Percentiles rank a stretch among this genome's conserved stretches.
phyloP scores from a whole-genome alignment of 2,113 vertebrate species.

The Mus pahari region DNA sequence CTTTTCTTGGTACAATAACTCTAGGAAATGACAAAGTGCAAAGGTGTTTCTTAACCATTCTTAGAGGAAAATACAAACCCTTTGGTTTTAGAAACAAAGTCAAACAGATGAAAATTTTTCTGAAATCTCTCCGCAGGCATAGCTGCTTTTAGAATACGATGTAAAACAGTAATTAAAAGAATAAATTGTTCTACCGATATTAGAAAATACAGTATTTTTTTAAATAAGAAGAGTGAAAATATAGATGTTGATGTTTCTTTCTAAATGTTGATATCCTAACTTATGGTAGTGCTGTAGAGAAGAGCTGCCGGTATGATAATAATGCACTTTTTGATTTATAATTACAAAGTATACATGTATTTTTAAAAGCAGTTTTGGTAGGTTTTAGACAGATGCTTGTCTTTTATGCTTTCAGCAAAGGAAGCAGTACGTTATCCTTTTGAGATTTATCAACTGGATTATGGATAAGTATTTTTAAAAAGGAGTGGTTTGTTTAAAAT shows the following conservation, averaged over 20 bases:
- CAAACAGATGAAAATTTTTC: neutral
- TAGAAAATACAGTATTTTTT: constrained; percentile 47
- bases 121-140: neutral
- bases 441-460: neutral
- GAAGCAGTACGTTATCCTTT: neutral
- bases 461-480: neutral
- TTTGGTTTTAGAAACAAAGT: constrained; percentile 46
- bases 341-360: neutral
- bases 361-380: neutral
- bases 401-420: neutral
- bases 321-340: neutral
- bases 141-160: neutral
- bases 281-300: neutral
- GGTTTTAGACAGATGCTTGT: neutral
- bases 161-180: neutral
- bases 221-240: constrained; percentile 58
- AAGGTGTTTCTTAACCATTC: constrained; percentile 57
- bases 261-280: neutral
- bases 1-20: constrained; percentile 31
- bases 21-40: constrained; percentile 19
- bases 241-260: neutral
- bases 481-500: neutral
- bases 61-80: neutral
- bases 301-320: neutral
- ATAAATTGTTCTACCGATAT: neutral